Evolutionary conservation across 2,888 invertebrate genomes (phyloP).

Genomic region (Campoplex nolae): DNA sequence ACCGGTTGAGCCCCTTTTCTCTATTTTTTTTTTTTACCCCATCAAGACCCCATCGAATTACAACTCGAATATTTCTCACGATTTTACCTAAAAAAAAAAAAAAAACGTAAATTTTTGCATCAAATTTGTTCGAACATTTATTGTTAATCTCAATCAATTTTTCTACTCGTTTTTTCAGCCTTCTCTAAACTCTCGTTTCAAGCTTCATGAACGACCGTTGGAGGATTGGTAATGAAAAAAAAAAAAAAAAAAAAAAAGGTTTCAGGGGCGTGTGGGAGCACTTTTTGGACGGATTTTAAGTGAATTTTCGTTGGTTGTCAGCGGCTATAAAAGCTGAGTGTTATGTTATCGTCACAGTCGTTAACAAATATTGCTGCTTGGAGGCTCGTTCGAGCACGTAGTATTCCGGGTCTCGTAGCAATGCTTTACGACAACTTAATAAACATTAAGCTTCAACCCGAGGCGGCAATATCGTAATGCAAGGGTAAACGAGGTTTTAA

Average conservation of each 20-base stretch:
- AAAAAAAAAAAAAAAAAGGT: neutral
- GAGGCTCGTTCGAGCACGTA: slow-evolving; percentile 13
- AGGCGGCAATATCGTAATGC: slow-evolving; percentile 5
- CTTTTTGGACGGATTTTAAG: neutral
- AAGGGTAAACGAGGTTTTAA: slow-evolving; percentile 25
- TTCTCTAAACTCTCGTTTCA: neutral
- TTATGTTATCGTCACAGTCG: slow-evolving; percentile 1
- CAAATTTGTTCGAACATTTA: neutral
- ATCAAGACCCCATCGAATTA: neutral
- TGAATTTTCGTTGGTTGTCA: neutral
- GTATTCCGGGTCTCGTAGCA: neutral
- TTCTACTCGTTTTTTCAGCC: neutral
- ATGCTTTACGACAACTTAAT: slow-evolving; percentile 39
- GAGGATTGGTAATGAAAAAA: neutral
- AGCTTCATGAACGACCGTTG: neutral
- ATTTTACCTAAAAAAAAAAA: neutral
- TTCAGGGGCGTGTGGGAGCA: neutral
- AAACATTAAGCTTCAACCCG: slow-evolving; percentile 30
- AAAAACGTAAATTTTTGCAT: neutral
- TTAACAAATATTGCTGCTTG: slow-evolving; percentile 29
- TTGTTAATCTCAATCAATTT: neutral
- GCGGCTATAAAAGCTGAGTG: neutral
- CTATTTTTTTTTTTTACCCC: no score
- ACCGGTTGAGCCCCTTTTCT: no score
- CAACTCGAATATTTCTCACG: neutral